phyloP scores from a whole-genome alignment of 2,113 vertebrate genomes.

The Prionailurus viverrinus region DNA sequence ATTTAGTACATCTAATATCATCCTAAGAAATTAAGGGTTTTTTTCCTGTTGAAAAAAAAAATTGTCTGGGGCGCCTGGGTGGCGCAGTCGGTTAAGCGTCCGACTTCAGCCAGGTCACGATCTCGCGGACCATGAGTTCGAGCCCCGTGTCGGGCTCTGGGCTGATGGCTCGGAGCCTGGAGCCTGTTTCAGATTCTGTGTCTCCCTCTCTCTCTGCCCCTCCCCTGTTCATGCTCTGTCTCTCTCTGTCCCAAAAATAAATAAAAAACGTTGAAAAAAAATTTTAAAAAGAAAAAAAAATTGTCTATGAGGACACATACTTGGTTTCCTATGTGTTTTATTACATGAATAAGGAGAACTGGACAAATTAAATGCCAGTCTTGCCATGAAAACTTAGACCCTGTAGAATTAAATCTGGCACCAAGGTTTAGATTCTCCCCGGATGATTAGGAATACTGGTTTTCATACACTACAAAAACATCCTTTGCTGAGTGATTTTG shows the following conservation, averaged over 20 bases:
- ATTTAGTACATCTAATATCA: constrained; percentile 16
- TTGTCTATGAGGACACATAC: background rate
- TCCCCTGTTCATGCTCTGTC: no score
- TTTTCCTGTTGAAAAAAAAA: background rate
- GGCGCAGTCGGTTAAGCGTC: no score
- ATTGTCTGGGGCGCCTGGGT: background rate
- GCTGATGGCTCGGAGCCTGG: no score
- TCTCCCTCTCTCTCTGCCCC: no score
- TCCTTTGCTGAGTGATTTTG: constrained; percentile 48
- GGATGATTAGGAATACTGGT: background rate
- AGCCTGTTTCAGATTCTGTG: no score
- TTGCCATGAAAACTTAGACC: background rate
- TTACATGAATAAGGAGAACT: background rate
- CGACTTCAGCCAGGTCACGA: no score
- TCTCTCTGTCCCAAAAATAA: no score
- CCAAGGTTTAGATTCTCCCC: background rate
- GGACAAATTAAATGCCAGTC: background rate
- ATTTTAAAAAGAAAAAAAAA: background rate
- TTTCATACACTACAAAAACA: background rate
- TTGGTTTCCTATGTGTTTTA: background rate
- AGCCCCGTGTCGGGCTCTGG: no score
- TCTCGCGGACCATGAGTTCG: no score
- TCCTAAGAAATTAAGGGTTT: background rate
- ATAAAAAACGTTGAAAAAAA: no score
- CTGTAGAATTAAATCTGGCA: background rate